Percentiles rank a stretch among this genome's conserved stretches.
These are phyloP conservation scores for Salvator merianae DNA, from an alignment of 2,113 vertebrate species.

Conservation along the genomic window DNA sequence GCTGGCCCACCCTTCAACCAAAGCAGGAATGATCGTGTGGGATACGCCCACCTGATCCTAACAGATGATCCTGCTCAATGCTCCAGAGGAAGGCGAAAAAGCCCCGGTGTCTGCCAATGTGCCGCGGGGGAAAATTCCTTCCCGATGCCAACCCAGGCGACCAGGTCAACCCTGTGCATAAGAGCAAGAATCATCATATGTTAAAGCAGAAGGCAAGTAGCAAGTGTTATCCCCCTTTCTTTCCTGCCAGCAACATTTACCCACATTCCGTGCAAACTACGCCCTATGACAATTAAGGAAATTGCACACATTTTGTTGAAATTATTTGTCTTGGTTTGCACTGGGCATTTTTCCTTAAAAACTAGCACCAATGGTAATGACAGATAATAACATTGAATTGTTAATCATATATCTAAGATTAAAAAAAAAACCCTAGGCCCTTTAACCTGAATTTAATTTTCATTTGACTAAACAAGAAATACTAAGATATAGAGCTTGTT, in stretches of 20 bases:
- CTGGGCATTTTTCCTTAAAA: background rate
- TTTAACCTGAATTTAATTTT: background rate
- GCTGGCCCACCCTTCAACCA: background rate
- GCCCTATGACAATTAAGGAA: background rate
- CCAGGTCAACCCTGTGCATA: conserved; percentile 22
- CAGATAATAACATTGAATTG: background rate
- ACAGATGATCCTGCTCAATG: conserved; percentile 32
- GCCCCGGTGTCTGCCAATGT: conserved; percentile 21
- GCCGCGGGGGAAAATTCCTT: background rate
- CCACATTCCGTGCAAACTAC: background rate
- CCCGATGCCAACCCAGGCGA: conserved; percentile 2
- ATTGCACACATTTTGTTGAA: background rate
- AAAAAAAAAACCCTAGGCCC: background rate
- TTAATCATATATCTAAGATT: background rate
- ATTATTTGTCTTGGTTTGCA: background rate
- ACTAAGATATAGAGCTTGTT: background rate
- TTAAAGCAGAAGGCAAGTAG: conserved; percentile 9
- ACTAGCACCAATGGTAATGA: background rate
- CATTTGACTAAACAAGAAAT: background rate
- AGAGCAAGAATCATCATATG: conserved; percentile 19
- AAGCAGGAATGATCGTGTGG: conserved; percentile 34
- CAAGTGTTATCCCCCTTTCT: background rate
- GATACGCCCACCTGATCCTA: conserved; percentile 40
- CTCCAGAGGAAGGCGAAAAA: conserved; percentile 31
- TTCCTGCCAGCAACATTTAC: background rate